Percentiles rank a stretch among this genome's conserved stretches.
Conservation (phyloP, 2,888 invertebrate genomes). For the Drosophila picticornis region DNA sequence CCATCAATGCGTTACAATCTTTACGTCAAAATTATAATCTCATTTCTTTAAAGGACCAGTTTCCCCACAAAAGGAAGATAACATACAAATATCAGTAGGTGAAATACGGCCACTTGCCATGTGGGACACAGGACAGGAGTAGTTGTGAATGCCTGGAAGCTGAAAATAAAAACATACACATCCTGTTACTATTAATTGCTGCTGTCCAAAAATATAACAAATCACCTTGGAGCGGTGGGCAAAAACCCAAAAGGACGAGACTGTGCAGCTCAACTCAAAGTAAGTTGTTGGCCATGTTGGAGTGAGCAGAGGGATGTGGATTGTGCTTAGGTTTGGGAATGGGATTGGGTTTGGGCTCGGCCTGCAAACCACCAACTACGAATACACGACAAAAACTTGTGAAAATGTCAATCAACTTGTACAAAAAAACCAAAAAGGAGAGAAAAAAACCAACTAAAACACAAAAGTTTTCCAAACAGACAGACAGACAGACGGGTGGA, state of each 20-base stretch:
- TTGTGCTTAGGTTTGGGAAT: slow-evolving; percentile 17
- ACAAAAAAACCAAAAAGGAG: slow-evolving; percentile 51
- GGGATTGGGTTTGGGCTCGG: slow-evolving; percentile 44
- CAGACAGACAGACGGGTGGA: slow-evolving; percentile 27
- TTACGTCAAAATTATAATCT: neutral
- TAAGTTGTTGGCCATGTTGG: slow-evolving; percentile 31
- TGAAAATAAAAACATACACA: slow-evolving; percentile 63
- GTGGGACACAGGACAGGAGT: slow-evolving; percentile 36
- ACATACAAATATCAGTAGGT: neutral
- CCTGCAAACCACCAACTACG: slow-evolving; percentile 49
- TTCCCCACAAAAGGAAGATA: slow-evolving; percentile 19
- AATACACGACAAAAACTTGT: slow-evolving; percentile 76
- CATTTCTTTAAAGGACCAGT: neutral
- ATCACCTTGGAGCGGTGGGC: slow-evolving; percentile 74
- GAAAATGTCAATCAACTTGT: slow-evolving; percentile 83
- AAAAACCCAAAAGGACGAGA: slow-evolving; percentile 73
- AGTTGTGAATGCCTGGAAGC: slow-evolving; percentile 37
- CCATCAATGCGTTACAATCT: neutral
- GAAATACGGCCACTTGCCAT: slow-evolving; percentile 35
- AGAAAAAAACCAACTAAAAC: slow-evolving; percentile 36
- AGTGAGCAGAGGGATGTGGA: slow-evolving; percentile 23
- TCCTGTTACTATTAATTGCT: slow-evolving; percentile 83
- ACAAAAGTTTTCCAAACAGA: slow-evolving; percentile 72
- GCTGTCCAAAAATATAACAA: slow-evolving; percentile 83
- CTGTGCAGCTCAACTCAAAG: slow-evolving; percentile 43